Evolutionary conservation across 92 coral and sea anemone species (phyloP), one percentile per base, ranked within the genome.

Genomic region (Bergia puertoricense): DNA sequence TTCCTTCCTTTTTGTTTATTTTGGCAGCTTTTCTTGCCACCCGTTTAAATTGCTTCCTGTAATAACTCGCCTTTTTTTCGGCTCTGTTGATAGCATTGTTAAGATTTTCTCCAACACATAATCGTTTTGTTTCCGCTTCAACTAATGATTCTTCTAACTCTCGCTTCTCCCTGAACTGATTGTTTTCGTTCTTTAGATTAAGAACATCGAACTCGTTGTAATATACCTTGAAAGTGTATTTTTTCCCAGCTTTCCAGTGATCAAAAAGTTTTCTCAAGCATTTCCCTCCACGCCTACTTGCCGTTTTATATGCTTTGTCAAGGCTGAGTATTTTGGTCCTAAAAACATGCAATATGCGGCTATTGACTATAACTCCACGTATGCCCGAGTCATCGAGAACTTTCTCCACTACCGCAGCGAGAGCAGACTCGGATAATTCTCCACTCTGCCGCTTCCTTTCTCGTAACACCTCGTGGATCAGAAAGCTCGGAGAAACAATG

Each of bases 311-410:
- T 15, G 56, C 85, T 78, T 78, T 87, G 14, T 37, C 11, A 23
- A 81, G 85, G 30, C 44, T 8, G 51, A 65, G 77, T 16, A 83
- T 36, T 72, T 54, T 90, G 51, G 66, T 78, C 56, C 85, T 37
- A 77, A 85, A 90, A 44, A 84, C 89, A 56, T 83, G 73, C 65
- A 77, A 57, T 16, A 89, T 89, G 13, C 91, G 84, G 88, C 46
- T 69, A n/a, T 68, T 89, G 84, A 83, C 72, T 22, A 41, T 57
- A 59, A 83, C 65, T 15, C 85, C 88, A 18, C 77, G 83, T 82
- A 89, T 84, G 46, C 84, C 88, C 43, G 88, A 89, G 45, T 48
- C 80, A 43, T 89, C 83, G 2, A 82, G 80, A 8, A 83, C 88
- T 89, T 77, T 66, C 37, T 79, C 72, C 23, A 90, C 82, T 41